Evolutionary conservation across 2,113 vertebrate genomes (phyloP).

Genomic region (Ciconia maguari): DNA sequence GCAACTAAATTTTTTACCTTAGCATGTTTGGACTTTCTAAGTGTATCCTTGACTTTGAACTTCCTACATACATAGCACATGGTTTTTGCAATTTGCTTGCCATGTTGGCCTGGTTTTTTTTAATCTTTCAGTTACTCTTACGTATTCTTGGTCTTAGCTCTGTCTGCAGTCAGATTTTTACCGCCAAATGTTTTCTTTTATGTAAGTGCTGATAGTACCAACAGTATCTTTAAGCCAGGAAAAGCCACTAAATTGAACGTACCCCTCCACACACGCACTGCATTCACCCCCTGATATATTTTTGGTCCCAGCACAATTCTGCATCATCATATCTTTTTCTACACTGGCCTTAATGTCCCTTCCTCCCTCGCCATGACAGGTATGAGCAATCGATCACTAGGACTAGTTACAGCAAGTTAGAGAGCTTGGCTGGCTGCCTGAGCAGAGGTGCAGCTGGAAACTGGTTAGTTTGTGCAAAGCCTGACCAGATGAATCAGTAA

Average conservation of each 20-base stretch:
- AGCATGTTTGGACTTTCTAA: neutral
- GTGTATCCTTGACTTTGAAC: neutral
- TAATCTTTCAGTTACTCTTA: neutral
- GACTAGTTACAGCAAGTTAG: neutral
- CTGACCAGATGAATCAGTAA: neutral
- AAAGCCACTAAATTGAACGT: neutral
- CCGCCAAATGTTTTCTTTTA: neutral
- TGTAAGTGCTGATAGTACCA: neutral
- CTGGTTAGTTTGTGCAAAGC: neutral
- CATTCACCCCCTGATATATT: fast-evolving
- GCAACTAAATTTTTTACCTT: neutral
- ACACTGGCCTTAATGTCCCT: neutral
- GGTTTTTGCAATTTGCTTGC: neutral
- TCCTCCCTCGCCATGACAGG: fast-evolving
- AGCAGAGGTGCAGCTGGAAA: neutral
- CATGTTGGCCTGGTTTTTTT: neutral
- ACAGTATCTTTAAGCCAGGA: neutral
- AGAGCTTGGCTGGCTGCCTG: neutral
- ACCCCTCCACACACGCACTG: neutral
- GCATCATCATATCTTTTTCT: neutral
- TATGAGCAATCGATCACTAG: neutral
- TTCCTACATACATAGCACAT: neutral
- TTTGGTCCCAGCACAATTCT: neutral
- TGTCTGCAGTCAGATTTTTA: neutral
- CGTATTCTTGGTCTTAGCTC: fast-evolving